These are phyloP conservation scores for Syngnathus typhle DNA, from an alignment of 2,113 vertebrate genomes.

Conservation along the genomic window DNA sequence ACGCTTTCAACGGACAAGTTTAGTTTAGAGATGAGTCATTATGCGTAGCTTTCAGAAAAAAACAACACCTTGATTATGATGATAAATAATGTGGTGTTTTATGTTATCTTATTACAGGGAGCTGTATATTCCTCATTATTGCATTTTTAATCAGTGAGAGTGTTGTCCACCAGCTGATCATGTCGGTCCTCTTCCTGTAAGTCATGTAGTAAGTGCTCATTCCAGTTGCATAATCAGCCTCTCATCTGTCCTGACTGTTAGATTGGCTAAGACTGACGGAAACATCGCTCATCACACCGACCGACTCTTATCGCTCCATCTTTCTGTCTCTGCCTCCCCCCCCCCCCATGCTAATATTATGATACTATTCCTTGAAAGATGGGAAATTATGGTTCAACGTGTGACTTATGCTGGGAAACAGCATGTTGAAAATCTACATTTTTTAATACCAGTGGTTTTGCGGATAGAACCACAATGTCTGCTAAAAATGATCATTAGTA, in stretches of 20 bases:
- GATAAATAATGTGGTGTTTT: background rate
- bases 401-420: background rate
- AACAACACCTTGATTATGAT: slow-evolving; percentile 5
- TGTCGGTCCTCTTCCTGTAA: slow-evolving; percentile 29
- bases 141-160: background rate
- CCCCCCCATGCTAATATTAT: background rate
- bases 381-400: slow-evolving; percentile 3
- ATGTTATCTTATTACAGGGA: background rate
- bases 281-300: slow-evolving; percentile 17
- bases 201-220: slow-evolving; percentile 3
- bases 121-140: background rate
- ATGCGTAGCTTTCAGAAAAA: slow-evolving; percentile 11
- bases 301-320: background rate
- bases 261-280: slow-evolving; percentile 41
- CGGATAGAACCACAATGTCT: background rate
- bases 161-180: slow-evolving; percentile 17
- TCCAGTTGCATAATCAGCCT: slow-evolving; percentile 31
- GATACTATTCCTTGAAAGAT: background rate
- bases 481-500: background rate
- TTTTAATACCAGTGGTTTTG: background rate
- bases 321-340: background rate
- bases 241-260: slow-evolving; percentile 32
- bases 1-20: slow-evolving; percentile 28
- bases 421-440: background rate
- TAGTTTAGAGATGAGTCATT: slow-evolving; percentile 42